phyloP scores from a whole-genome alignment of 2,113 vertebrate genomes.

The Oryzias woworae region DNA sequence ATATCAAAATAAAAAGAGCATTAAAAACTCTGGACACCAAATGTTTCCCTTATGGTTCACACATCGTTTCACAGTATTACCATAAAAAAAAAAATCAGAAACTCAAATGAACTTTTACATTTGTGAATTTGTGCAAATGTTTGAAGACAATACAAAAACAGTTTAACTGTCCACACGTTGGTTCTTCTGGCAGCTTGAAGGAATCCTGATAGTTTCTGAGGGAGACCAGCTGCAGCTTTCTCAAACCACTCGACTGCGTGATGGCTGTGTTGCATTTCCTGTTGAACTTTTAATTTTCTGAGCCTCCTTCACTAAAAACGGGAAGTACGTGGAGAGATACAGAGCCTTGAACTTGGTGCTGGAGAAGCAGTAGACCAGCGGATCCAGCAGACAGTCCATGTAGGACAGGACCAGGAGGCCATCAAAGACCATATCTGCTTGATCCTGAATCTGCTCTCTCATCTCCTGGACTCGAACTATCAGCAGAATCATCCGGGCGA shows the following conservation, averaged over 20 bases:
- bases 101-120: too few relatives aligned
- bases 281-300: conserved; percentile 17
- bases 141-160: too few relatives aligned
- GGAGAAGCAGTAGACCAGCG: conserved; percentile 79
- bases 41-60: too few relatives aligned
- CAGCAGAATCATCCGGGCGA: conserved; percentile 75
- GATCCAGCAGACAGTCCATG: conserved; percentile 81
- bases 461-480: background rate
- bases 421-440: conserved; percentile 62
- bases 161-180: too few relatives aligned
- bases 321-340: conserved; percentile 69
- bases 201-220: too few relatives aligned
- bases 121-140: too few relatives aligned
- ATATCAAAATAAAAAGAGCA: too few relatives aligned
- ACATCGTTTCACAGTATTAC: too few relatives aligned
- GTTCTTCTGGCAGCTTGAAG: too few relatives aligned
- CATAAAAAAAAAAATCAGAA: too few relatives aligned
- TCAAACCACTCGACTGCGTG: background rate
- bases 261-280: background rate
- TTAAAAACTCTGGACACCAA: too few relatives aligned
- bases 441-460: conserved; percentile 31
- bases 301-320: conserved; percentile 34
- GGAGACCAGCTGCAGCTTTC: too few relatives aligned
- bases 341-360: conserved; percentile 77
- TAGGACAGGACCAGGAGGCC: conserved; percentile 79